These are phyloP conservation scores for Brachionus rubens DNA, from an alignment of 1,140 invertebrate species.

Conservation along the genomic window DNA sequence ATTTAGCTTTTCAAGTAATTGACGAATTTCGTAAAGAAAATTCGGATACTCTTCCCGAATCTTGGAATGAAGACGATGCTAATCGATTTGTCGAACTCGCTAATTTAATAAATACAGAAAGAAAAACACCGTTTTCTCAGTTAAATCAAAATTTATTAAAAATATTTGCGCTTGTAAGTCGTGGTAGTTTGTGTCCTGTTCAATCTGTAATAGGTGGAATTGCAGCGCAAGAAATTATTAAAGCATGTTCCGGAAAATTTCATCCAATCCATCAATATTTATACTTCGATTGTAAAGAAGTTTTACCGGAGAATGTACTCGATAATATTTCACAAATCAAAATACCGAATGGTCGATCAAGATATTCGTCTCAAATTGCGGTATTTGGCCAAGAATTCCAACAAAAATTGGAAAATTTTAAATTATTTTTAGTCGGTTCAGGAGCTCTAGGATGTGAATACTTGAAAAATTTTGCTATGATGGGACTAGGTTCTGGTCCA, in stretches of 20 bases:
- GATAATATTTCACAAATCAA: slow-evolving; percentile 45
- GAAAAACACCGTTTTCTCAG: slow-evolving; percentile 63
- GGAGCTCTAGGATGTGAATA: slow-evolving; percentile 98
- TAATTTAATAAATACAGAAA: not conserved
- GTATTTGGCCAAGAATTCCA: slow-evolving; percentile 89
- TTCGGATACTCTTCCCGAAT: not conserved
- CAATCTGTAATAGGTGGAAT: slow-evolving; percentile 90
- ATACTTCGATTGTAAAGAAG: slow-evolving; percentile 93
- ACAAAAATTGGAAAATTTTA: slow-evolving; percentile 70
- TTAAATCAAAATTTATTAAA: slow-evolving; percentile 72
- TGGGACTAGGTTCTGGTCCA: slow-evolving; percentile 75
- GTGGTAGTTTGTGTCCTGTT: slow-evolving; percentile 84
- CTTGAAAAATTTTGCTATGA: slow-evolving; percentile 97
- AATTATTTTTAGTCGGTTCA: slow-evolving; percentile 81
- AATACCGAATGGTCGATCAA: not conserved
- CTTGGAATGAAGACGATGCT: slow-evolving; percentile 28
- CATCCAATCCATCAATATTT: slow-evolving; percentile 89
- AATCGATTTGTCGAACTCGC: not conserved
- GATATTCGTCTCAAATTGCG: slow-evolving; percentile 88
- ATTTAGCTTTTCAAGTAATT: slow-evolving; percentile 77
- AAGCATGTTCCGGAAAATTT: slow-evolving; percentile 85
- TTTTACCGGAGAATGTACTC: slow-evolving; percentile 69
- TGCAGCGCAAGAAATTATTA: slow-evolving; percentile 95
- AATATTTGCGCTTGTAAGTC: slow-evolving; percentile 63
- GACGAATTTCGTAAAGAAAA: slow-evolving; percentile 40